A percentile compares a stretch with the other conserved stretches of the same genome.
Conservation (phyloP, 2,797 vertebrate genomes). For the Vipera latastei region DNA sequence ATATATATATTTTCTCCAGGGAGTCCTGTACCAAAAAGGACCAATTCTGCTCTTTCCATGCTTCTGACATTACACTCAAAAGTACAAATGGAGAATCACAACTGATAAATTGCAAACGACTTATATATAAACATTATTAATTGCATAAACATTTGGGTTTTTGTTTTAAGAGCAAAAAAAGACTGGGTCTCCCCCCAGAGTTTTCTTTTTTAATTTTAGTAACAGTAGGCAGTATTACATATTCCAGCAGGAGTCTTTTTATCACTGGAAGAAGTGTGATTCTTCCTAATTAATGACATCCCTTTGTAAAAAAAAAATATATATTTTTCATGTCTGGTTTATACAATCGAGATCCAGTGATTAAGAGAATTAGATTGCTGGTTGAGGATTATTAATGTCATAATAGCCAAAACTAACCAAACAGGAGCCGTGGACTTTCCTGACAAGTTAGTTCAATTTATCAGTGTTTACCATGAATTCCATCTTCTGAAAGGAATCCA, state of each 20-base stretch:
- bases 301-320: too few species aligned
- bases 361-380: background rate
- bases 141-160: background rate
- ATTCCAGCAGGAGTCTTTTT: constrained; percentile 1
- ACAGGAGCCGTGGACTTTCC: background rate
- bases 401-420: background rate
- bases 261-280: constrained; percentile 1
- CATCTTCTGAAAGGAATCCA: background rate
- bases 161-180: background rate
- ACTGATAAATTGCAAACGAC: background rate
- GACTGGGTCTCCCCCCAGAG: background rate
- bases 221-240: constrained; percentile 23
- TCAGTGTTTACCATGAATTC: background rate
- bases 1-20: background rate
- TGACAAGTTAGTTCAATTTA: background rate
- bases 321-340: constrained; percentile 1
- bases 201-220: constrained; percentile 30
- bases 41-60: background rate
- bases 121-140: background rate
- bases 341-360: background rate
- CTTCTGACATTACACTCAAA: background rate
- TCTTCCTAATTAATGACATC: constrained; percentile 13
- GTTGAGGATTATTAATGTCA: background rate
- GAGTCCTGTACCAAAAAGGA: background rate
- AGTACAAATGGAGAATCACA: background rate